These are phyloP conservation scores for Pogonognathellus flavescens DNA, from an alignment of 1,140 invertebrate species.

Conservation along the genomic window DNA sequence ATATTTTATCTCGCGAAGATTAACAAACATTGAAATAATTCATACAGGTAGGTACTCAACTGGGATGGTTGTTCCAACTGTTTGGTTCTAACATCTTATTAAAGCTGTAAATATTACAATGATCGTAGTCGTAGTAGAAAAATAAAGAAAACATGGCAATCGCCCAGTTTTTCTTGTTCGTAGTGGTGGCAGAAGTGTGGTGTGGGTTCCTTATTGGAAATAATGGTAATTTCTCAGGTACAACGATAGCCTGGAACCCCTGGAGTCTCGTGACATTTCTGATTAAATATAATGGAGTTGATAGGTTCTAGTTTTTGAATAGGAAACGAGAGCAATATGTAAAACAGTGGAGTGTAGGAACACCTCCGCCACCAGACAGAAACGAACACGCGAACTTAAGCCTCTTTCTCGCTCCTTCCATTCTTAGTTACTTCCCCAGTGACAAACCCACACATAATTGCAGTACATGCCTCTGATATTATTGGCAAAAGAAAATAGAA, in stretches of 20 bases:
- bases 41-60: background rate
- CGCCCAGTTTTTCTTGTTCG: too few species aligned
- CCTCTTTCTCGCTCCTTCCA: background rate
- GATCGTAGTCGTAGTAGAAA: too few species aligned
- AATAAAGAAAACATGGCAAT: too few species aligned
- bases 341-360: slow-evolving; percentile 1
- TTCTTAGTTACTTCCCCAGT: too few species aligned
- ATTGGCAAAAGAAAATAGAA: too few species aligned
- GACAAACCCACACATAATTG: too few species aligned
- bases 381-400: slow-evolving; percentile 30
- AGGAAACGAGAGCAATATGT: slow-evolving; percentile 33
- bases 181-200: background rate
- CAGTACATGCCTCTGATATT: too few species aligned
- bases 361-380: background rate
- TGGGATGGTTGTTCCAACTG: too few species aligned
- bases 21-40: background rate
- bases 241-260: background rate
- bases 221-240: background rate
- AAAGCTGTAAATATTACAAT: too few species aligned
- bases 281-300: slow-evolving; percentile 36
- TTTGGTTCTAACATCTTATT: too few species aligned
- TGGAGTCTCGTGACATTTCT: slow-evolving; percentile 35
- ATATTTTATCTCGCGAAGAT: background rate
- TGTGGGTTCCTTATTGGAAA: background rate
- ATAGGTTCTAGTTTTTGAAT: slow-evolving; percentile 37